phyloP scores from a whole-genome alignment of 2,113 vertebrate genomes.

The Probosciger aterrimus region DNA sequence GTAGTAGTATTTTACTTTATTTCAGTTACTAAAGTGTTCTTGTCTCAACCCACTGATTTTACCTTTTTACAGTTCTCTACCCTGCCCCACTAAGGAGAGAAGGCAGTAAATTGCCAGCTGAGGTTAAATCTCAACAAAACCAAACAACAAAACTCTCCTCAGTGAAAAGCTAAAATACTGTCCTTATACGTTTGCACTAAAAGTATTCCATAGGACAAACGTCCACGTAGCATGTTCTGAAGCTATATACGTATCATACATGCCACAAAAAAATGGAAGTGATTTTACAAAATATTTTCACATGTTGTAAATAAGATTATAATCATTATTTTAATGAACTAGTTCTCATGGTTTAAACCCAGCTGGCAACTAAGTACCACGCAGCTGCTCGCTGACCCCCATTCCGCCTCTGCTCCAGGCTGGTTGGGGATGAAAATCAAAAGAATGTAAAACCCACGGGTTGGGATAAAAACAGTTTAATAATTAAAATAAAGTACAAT shows the following conservation, averaged over 20 bases:
- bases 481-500: not conserved
- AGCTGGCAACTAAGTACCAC: not conserved
- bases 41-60: not conserved
- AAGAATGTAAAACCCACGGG: not conserved
- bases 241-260: not conserved
- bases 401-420: not conserved
- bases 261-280: not conserved
- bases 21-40: not conserved
- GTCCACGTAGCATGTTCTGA: not conserved
- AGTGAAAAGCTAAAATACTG: not conserved
- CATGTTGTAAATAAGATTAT: not conserved
- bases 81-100: not conserved
- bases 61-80: not conserved
- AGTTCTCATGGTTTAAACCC: not conserved
- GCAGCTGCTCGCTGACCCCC: not conserved
- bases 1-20: not conserved
- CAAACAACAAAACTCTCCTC: not conserved
- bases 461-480: not conserved
- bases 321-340: not conserved
- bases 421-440: not conserved
- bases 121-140: not conserved
- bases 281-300: not conserved
- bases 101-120: not conserved
- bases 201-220: not conserved
- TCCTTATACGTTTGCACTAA: not conserved